Percentiles rank a stretch among this genome's conserved stretches.
phyloP scores from a whole-genome alignment of 2,888 invertebrate species.

The Baronia brevicornis region DNA sequence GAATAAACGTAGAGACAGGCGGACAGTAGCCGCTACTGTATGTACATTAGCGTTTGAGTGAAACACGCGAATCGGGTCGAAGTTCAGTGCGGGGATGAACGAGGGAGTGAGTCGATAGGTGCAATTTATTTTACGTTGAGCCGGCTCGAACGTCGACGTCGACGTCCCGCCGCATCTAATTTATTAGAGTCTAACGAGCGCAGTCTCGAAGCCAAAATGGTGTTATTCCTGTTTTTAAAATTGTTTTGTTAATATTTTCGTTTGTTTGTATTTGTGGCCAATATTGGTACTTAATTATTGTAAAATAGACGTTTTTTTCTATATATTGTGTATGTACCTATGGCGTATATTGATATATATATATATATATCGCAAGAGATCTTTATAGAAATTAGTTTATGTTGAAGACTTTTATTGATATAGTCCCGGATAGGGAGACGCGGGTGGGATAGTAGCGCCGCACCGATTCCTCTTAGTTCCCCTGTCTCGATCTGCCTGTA shows the following conservation, averaged over 20 bases:
- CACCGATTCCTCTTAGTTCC: slow-evolving; percentile 8
- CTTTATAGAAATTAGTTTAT: slow-evolving; percentile 70
- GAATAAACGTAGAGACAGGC: slow-evolving; percentile 62
- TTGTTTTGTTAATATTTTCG: slow-evolving; percentile 67
- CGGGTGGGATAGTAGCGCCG: slow-evolving; percentile 9
- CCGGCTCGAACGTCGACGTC: slow-evolving; percentile 16
- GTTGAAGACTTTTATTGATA: slow-evolving; percentile 62
- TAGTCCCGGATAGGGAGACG: slow-evolving; percentile 30
- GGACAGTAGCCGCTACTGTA: slow-evolving; percentile 63
- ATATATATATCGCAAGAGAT: slow-evolving; percentile 60
- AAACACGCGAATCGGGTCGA: slow-evolving; percentile 67
- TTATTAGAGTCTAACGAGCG: slow-evolving; percentile 59
- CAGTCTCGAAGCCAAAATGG: slow-evolving; percentile 75
- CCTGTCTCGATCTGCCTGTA: slow-evolving; percentile 3
- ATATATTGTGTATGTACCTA: slow-evolving; percentile 73
- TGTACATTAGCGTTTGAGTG: slow-evolving; percentile 62
- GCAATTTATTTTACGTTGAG: slow-evolving; percentile 55
- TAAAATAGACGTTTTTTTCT: slow-evolving; percentile 74
- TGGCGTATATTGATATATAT: slow-evolving; percentile 65
- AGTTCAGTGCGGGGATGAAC: slow-evolving; percentile 62
- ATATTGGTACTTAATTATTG: slow-evolving; percentile 73
- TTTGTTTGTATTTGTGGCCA: slow-evolving; percentile 74
- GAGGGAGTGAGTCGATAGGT: slow-evolving; percentile 72
- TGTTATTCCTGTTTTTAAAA: slow-evolving; percentile 74
- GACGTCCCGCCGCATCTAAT: slow-evolving; percentile 39